Evolutionary conservation across 1,140 invertebrate species (phyloP), one percentile per base, ranked within the genome.

Genomic region (Apolygus lucorum): DNA sequence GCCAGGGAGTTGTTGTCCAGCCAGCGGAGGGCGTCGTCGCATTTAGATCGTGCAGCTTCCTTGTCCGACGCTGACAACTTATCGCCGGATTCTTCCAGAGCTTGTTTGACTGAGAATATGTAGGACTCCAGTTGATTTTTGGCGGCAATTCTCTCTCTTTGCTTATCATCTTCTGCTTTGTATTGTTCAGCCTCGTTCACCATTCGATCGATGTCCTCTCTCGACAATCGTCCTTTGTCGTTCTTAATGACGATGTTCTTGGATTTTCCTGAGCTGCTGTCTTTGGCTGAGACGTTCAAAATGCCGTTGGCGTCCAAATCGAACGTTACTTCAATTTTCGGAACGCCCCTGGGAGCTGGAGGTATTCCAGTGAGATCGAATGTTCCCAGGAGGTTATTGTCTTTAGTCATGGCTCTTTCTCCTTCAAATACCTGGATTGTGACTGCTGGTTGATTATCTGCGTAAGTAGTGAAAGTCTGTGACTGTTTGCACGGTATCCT

Each of bases 151-250:
- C 84, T 82, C 66, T 87, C 82, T 66, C 81, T 74, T 29, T 65
- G 29, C 28, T 74, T 34, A 81, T 83, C 76, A 88, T 90, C 71
- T 75, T 75, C 74, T 87, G 87, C 74, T 63, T 72, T 74, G 66
- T 74, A 75, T 52, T 82, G 82, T 42, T 89, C 86, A 8, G 89
- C 88, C 29, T 90, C 89, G n/a, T 83, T 78, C 13, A 98, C 82
- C 95, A 97, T 98, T 28, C 88, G 83, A 74, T 96, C 92, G 73
- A 97, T 97, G 74, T 97, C 93, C 25, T 90, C 89, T 76, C 95
- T 93, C 25, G 86, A 89, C 1, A 97, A 81, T 25, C 94, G 85
- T 1, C 94, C 86, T 79, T 83, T n/a, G n/a, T n/a, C n/a, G n/a
- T n/a, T n/a, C n/a, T n/a, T n/a, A n/a, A n/a, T n/a, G n/a, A n/a